Base-by-base conservation (phyloP, 2,113 vertebrate genomes). In the Dipodomys spectabilis region DNA sequence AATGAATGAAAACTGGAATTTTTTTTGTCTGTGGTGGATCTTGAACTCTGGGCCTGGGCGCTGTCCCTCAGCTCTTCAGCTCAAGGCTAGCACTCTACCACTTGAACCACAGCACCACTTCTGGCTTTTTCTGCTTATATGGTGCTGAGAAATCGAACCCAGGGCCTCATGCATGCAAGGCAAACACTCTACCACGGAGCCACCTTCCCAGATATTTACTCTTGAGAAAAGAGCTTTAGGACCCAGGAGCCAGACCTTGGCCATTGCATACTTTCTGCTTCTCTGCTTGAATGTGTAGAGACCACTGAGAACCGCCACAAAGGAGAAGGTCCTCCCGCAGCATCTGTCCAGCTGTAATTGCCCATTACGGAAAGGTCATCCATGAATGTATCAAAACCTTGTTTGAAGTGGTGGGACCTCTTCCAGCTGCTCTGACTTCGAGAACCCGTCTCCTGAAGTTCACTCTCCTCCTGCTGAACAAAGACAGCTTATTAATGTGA, bases 331-430 rank as follows among this genome's bases (percentile, higher is more conserved):
- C 75, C 65, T 35, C 85, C 73, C 62, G 8, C 78, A 44, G 90
- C 15, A 11, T 74, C 65, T 88, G 44, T 44, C 57, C 4, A 7
- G 35, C 53, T 6, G 2, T 95, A 68, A 93, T 94, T 92, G 82
- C 88, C 75, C 57, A 12, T 88, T 86, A 65, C 7, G 60, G 86
- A 97, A 96, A 97, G 93, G 93, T 95, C 96, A 96, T 82, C 75
- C 64, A 23, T 72, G 82, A 82, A 92, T 95, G 68, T 73, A 86
- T 93, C 91, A 93, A 84, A 95, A 77, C 82, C 57, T 90, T 88
- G 62, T 93, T 93, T 96, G 92, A 96, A 95, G 90, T 82, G 23
- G 35, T 74, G 60, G 90, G 67, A 6, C 22, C 69, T 85, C 82
- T 77, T 96, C 95, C 6, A 0, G 69, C 81, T 64, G 85, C 87